phyloP scores from a whole-genome alignment of 2,113 vertebrate species.

The Pangasianodon hypophthalmus region DNA sequence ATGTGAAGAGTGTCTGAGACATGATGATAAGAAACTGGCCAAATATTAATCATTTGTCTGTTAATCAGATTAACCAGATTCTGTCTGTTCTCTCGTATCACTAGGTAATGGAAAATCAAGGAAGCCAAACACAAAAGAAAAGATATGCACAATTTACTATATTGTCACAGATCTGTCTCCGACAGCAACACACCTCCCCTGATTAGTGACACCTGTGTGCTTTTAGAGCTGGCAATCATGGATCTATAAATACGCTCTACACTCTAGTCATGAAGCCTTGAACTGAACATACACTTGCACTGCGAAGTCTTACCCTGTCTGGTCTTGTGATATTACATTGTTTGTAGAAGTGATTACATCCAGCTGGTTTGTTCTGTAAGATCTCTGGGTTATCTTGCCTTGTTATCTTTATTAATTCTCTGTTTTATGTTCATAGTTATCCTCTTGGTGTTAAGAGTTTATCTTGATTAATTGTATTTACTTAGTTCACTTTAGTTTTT shows the following conservation, averaged over 20 bases:
- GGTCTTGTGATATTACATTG: not conserved
- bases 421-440: not conserved
- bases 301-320: not conserved
- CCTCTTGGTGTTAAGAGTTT: not conserved
- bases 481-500: not conserved
- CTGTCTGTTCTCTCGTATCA: not conserved
- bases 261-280: not conserved
- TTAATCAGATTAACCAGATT: not conserved
- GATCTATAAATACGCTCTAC: not conserved
- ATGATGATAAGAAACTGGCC: not conserved
- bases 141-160: not conserved
- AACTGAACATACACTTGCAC: not conserved
- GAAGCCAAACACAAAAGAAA: not conserved
- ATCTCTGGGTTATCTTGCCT: not conserved
- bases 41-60: not conserved
- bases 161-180: not conserved
- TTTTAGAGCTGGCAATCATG: not conserved
- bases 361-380: not conserved
- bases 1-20: not conserved
- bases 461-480: not conserved
- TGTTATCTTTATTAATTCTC: not conserved
- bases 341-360: not conserved
- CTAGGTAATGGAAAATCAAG: not conserved
- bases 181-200: not conserved
- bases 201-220: conserved; percentile 5